phyloP scores from a whole-genome alignment of 2,888 invertebrate species.

The Galeopsomyia nigrocyanea region DNA sequence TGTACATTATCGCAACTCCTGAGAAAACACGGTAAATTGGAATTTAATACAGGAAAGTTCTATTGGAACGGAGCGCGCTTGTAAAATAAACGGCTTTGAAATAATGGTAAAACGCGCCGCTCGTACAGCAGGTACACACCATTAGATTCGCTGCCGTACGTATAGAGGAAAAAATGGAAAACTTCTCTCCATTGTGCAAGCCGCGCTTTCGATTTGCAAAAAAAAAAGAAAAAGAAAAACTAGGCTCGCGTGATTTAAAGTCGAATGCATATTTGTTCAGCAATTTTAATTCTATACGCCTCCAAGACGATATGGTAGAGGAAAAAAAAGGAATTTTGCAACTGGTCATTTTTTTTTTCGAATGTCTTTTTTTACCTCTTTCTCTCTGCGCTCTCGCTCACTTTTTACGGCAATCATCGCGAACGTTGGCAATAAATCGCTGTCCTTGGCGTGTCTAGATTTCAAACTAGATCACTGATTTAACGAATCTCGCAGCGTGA shows the following conservation, averaged over 20 bases:
- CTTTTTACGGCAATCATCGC: conserved; percentile 6
- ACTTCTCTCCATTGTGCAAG: conserved; percentile 22
- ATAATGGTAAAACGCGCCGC: conserved; percentile 14
- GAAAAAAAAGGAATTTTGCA: conserved; percentile 30
- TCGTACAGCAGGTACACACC: neutral
- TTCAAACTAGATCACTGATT: conserved; percentile 40
- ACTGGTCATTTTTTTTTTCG: conserved; percentile 13
- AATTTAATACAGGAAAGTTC: conserved; percentile 43
- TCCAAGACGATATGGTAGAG: conserved; percentile 1
- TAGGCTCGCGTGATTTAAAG: conserved; percentile 36
- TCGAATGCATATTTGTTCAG: neutral
- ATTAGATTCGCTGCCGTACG: neutral
- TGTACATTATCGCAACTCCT: conserved; percentile 11
- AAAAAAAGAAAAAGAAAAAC: conserved; percentile 25
- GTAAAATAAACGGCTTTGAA: conserved; percentile 5
- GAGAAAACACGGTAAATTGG: conserved; percentile 40
- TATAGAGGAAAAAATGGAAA: conserved; percentile 15
- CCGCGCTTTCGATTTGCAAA: conserved; percentile 16
- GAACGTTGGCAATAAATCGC: conserved; percentile 18
- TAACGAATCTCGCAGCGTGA: neutral
- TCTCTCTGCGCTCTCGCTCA: neutral
- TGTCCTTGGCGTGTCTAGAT: conserved; percentile 7
- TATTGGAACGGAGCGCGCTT: conserved; percentile 6
- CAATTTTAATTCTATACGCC: conserved; percentile 42
- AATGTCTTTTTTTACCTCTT: conserved; percentile 10